Percentiles rank a stretch among this genome's conserved stretches.
phyloP scores from a whole-genome alignment of 1,140 invertebrate genomes.

The Cryptotermes secundus region DNA sequence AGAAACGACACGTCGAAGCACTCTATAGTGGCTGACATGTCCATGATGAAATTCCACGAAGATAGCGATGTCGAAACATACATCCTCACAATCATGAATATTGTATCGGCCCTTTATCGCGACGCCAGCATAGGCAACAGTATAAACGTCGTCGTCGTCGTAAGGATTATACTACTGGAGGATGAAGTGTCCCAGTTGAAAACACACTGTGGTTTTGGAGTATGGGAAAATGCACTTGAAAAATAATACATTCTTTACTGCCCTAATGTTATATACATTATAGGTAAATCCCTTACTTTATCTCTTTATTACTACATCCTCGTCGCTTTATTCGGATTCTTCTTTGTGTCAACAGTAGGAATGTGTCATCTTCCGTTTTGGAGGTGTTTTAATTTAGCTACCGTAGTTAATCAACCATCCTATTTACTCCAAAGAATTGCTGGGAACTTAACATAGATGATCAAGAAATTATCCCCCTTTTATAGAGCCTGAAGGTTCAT shows the following conservation, averaged over 20 bases:
- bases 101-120: constrained; percentile 83
- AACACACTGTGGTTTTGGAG: neutral
- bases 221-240: constrained; percentile 42
- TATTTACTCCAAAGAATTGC: no score
- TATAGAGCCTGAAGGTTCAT: no score
- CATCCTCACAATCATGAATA: constrained; percentile 89
- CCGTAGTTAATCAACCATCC: no score
- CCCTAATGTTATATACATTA: neutral
- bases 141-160: constrained; percentile 84
- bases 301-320: neutral
- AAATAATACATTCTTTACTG: neutral
- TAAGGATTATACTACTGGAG: constrained; percentile 76
- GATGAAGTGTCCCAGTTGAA: constrained; percentile 60
- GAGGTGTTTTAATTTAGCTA: no score
- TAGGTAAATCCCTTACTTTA: neutral
- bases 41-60: constrained; percentile 83
- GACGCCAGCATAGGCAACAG: constrained; percentile 87
- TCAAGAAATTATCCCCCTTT: no score
- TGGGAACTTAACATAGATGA: no score
- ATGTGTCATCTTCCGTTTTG: no score
- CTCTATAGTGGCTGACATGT: constrained; percentile 82
- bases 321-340: no score
- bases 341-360: no score
- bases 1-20: constrained; percentile 80
- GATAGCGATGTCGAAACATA: constrained; percentile 81